Evolutionary conservation across 2,113 vertebrate species (phyloP).

Genomic region (Phoxinus phoxinus): DNA sequence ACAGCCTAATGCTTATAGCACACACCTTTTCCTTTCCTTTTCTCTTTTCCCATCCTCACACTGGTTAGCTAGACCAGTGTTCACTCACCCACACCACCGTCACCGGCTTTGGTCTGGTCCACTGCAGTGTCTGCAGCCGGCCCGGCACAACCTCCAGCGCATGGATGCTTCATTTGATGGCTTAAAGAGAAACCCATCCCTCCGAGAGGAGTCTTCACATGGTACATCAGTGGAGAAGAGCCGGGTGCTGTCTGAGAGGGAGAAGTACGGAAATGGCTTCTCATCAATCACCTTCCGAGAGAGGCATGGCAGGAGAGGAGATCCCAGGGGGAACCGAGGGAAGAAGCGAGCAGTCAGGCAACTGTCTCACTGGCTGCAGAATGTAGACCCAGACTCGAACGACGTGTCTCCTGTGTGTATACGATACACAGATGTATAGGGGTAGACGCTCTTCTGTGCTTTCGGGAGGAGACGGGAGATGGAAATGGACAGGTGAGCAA

Average conservation of each 20-base stretch:
- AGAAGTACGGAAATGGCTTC: constrained; percentile 71
- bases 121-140: constrained; percentile 34
- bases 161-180: constrained; percentile 54
- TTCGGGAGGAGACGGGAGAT: background rate
- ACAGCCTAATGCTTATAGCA: constrained; percentile 61
- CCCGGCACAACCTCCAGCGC: constrained; percentile 28
- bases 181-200: constrained; percentile 61
- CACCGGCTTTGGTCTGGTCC: constrained; percentile 42
- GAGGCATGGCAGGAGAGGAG: constrained; percentile 43
- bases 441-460: background rate
- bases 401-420: constrained; percentile 42
- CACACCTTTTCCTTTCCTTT: constrained; percentile 33
- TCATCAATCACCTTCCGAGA: constrained; percentile 72
- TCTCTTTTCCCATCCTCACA: constrained; percentile 34
- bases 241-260: constrained; percentile 59
- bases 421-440: constrained; percentile 35
- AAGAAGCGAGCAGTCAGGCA: constrained; percentile 53
- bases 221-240: constrained; percentile 58
- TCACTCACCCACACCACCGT: constrained; percentile 47
- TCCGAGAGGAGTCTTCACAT: constrained; percentile 61
- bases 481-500: constrained; percentile 43
- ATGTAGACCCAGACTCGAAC: constrained; percentile 49
- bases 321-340: constrained; percentile 44
- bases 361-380: constrained; percentile 55
- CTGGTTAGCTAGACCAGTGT: constrained; percentile 48